These are phyloP conservation scores for Timema podura DNA, from an alignment of 2,888 invertebrate genomes.

Conservation along the genomic window DNA sequence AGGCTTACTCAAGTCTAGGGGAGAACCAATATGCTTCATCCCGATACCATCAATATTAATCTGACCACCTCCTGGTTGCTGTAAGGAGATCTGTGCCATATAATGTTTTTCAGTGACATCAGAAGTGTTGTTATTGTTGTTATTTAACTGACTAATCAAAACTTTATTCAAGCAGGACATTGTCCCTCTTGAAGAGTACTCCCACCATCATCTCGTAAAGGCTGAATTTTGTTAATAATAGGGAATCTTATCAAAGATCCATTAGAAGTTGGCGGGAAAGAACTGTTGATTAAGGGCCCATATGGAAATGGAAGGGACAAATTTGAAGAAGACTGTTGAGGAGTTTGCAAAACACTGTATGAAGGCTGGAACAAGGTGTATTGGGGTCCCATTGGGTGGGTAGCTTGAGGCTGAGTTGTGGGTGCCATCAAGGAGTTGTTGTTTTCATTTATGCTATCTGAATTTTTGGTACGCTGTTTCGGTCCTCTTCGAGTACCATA, in stretches of 20 bases:
- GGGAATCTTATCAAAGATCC: background rate
- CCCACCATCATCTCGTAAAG: constrained; percentile 4
- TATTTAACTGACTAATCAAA: constrained; percentile 19
- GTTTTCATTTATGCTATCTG: background rate
- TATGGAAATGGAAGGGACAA: constrained; percentile 22
- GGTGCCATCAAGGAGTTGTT: background rate
- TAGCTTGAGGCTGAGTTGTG: background rate
- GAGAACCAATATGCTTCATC: constrained; percentile 9
- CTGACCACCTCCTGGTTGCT: background rate
- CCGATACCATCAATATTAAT: background rate
- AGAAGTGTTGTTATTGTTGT: constrained; percentile 21
- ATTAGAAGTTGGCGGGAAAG: background rate
- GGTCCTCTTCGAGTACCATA: constrained; percentile 88
- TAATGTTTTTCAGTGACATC: background rate
- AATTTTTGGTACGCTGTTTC: constrained; percentile 50
- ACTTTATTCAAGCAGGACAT: constrained; percentile 13
- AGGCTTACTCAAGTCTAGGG: constrained; percentile 36
- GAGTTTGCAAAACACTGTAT: background rate
- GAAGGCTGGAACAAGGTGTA: constrained; percentile 14
- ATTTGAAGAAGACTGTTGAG: background rate
- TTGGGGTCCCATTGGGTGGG: background rate
- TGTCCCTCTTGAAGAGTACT: background rate
- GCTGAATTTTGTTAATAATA: background rate
- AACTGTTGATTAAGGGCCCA: background rate
- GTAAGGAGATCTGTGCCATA: background rate